Evolutionary conservation across 2,113 vertebrate species (phyloP).

Genomic region (Xiphorhynchus elegans): DNA sequence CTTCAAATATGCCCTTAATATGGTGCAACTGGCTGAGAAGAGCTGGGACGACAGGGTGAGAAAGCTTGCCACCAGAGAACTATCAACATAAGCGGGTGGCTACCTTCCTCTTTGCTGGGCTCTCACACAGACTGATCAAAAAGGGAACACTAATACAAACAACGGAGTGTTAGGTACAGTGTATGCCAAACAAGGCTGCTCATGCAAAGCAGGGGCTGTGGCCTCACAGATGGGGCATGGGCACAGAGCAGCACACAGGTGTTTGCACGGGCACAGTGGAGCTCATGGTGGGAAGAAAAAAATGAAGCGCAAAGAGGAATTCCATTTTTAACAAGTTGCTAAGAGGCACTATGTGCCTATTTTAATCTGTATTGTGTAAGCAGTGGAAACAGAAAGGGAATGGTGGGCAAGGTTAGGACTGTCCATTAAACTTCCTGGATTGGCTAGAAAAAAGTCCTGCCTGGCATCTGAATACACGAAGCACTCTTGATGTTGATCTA

Average conservation of each 20-base stretch:
- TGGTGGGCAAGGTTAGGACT: not conserved
- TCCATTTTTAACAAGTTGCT: not conserved
- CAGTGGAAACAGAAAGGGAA: slow-evolving; percentile 3
- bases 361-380: not conserved
- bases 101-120: slow-evolving; percentile 17
- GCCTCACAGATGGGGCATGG: not conserved
- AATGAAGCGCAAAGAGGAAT: not conserved
- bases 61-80: slow-evolving; percentile 25
- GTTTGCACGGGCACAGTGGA: not conserved
- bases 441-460: not conserved
- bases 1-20: slow-evolving; percentile 69
- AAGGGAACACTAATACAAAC: slow-evolving; percentile 44
- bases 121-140: not conserved
- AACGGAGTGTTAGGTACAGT: not conserved
- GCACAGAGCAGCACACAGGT: not conserved
- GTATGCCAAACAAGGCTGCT: not conserved
- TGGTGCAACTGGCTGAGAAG: slow-evolving; percentile 49
- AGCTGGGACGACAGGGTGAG: slow-evolving; percentile 43
- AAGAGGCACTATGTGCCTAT: not conserved
- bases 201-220: not conserved
- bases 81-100: not conserved
- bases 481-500: not conserved
- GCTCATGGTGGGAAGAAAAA: not conserved
- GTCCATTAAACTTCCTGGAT: not conserved
- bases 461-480: not conserved